Base-by-base conservation (phyloP, 2,888 invertebrate genomes). In the Cryptosula pallasiana region DNA sequence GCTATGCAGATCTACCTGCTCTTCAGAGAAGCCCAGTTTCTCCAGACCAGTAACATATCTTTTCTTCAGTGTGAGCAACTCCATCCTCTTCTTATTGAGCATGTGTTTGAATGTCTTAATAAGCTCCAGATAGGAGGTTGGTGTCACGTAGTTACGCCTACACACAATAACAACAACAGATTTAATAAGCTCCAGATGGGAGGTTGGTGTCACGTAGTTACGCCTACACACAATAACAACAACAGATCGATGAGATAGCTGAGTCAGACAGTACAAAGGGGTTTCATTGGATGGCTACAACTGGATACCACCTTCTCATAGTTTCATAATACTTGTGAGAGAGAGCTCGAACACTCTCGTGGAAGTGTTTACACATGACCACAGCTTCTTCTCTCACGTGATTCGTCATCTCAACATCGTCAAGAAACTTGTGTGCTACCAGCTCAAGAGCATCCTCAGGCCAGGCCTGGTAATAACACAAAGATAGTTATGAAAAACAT, bases 11-110 rank as follows among this genome's bases (percentile, higher is more conserved):
- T 1, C 27, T 72, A 83, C 83, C 82, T 84, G 83, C 63, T 77
- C 76, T 74, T 83, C 83, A 25, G 83, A 82, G 76, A 83, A 83
- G 69, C 81, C 79, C 45, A 84, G 78, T 75, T 84, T 84, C 73
- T 84, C 84, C 72, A 84, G 76, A 5, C 84, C 84, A 27, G 82
- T 80, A 36, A 78, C 79, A 75, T 95, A 96, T 36, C 95, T 89
- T 88, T 85, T 82, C 75, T 82, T 82, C 36, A 83, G 77, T 0
- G 81, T 83, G 13, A 83, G 76, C 58, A 84, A 77, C 74, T 84
- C 83, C 72, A 82, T 73, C 63, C 83, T 76, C 74, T 84, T 83
- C 75, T 80, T 80, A 73, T 80, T 80, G 54, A 84, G 78, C 69
- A 84, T 76, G 58, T 76, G 79, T 73, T 83, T 84, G 75, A 84